These are phyloP conservation scores for Xerus rutilus DNA, from an alignment of 2,797 vertebrate species.

Conservation along the genomic window DNA sequence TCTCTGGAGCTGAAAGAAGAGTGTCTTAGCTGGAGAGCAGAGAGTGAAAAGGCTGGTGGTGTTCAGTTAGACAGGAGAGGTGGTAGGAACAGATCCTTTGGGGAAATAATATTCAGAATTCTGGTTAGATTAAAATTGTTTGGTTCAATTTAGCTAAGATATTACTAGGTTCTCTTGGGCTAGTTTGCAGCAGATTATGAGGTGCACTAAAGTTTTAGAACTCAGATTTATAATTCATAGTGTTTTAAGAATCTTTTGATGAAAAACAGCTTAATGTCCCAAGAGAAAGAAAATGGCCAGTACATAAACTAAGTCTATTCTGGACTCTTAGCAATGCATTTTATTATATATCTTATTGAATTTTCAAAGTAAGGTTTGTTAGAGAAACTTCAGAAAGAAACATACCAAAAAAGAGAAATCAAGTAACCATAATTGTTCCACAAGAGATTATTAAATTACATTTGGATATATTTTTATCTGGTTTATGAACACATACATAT, in stretches of 20 bases:
- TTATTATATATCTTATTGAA: constrained; percentile 53
- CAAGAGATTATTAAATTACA: background rate
- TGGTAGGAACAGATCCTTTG: background rate
- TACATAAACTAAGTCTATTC: background rate
- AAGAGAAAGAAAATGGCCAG: constrained; percentile 20
- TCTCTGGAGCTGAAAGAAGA: background rate
- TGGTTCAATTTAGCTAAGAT: background rate
- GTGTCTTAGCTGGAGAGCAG: background rate
- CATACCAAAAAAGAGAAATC: background rate
- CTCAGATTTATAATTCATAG: background rate
- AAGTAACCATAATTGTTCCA: background rate
- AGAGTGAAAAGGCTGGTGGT: background rate
- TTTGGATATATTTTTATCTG: background rate
- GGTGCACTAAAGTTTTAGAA: background rate
- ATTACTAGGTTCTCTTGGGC: background rate
- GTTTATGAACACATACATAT: background rate
- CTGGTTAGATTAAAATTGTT: background rate
- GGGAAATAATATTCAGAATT: background rate
- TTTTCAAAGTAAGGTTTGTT: constrained; percentile 54
- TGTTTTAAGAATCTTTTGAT: constrained; percentile 35
- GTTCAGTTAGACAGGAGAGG: background rate
- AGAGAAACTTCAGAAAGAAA: background rate
- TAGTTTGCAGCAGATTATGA: background rate
- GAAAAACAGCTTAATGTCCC: constrained; percentile 24
- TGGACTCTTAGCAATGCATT: background rate